phyloP scores from a whole-genome alignment of 2,888 invertebrate genomes.

The Drosophila robusta region DNA sequence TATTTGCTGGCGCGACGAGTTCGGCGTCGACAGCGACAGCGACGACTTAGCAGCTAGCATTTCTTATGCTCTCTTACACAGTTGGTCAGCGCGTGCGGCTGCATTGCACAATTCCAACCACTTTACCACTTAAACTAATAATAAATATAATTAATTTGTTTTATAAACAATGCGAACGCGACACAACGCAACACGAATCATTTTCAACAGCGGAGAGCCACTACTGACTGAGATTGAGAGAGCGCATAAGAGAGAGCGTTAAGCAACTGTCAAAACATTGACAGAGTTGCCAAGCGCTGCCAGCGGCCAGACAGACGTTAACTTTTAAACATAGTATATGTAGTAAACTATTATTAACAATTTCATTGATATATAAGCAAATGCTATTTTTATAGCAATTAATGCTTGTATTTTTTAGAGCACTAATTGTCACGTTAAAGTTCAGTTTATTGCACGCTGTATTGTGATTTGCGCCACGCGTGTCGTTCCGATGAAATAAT shows the following conservation, averaged over 20 bases:
- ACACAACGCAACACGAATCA: constrained; percentile 74
- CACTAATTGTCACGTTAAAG: constrained; percentile 2
- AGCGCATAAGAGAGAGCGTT: constrained; percentile 42
- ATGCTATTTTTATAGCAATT: neutral
- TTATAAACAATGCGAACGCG: constrained; percentile 64
- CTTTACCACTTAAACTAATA: constrained; percentile 52
- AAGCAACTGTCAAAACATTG: constrained; percentile 64
- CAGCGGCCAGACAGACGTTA: constrained; percentile 34
- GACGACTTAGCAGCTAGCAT: constrained; percentile 38
- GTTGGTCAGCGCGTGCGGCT: constrained; percentile 14
- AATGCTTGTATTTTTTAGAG: neutral
- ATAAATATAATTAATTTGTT: constrained; percentile 63
- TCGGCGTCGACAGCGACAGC: constrained; percentile 33
- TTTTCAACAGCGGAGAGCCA: constrained; percentile 65
- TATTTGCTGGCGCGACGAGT: constrained; percentile 54
- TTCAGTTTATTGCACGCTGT: constrained; percentile 10
- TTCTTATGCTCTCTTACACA: constrained; percentile 33
- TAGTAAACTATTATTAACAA: constrained; percentile 9
- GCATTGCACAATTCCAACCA: constrained; percentile 53
- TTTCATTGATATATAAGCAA: neutral
- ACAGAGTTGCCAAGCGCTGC: constrained; percentile 58
- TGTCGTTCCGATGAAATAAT: constrained; percentile 22
- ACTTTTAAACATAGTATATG: constrained; percentile 37
- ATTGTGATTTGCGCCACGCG: constrained; percentile 6
- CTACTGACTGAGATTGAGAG: constrained; percentile 33